phyloP scores from a whole-genome alignment of 2,113 vertebrate genomes.

The Pao palembangensis region DNA sequence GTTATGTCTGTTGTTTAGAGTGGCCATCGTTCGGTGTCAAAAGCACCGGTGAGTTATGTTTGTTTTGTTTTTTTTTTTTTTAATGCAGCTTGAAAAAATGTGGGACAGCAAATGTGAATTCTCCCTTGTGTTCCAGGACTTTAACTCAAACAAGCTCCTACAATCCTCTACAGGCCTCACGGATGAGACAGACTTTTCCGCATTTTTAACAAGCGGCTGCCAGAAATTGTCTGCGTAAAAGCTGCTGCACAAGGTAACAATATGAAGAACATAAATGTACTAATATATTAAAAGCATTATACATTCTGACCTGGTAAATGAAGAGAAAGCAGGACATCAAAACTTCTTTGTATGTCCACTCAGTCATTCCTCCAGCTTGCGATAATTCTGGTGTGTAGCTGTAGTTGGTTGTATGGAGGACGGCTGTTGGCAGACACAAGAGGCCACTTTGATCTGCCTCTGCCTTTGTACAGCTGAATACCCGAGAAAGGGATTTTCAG shows the following conservation, averaged over 20 bases:
- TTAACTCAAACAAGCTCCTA: background rate
- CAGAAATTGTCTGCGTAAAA: no score
- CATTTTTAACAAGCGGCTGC: no score
- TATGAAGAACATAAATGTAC: no score
- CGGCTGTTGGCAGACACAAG: constrained; percentile 37
- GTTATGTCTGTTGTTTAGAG: background rate
- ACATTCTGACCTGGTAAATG: constrained; percentile 10
- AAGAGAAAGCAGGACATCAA: constrained; percentile 29
- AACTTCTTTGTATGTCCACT: constrained; percentile 8
- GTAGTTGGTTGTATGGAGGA: constrained; percentile 21
- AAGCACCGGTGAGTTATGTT: background rate
- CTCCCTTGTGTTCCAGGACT: constrained; percentile 14
- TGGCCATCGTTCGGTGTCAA: constrained; percentile 21
- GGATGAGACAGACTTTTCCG: background rate
- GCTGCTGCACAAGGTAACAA: constrained; percentile 3
- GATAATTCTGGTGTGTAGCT: constrained; percentile 1
- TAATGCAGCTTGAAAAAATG: constrained; percentile 7
- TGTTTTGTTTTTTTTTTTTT: constrained; percentile 12
- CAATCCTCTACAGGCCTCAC: constrained; percentile 19
- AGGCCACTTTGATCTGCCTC: constrained; percentile 59
- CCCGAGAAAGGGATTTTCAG: constrained; percentile 53
- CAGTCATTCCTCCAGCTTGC: background rate
- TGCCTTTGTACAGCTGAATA: constrained; percentile 54
- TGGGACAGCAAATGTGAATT: constrained; percentile 21
- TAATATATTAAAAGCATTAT: no score